Base-by-base conservation (phyloP, 2,797 vertebrate genomes). In the Varecia variegata region DNA sequence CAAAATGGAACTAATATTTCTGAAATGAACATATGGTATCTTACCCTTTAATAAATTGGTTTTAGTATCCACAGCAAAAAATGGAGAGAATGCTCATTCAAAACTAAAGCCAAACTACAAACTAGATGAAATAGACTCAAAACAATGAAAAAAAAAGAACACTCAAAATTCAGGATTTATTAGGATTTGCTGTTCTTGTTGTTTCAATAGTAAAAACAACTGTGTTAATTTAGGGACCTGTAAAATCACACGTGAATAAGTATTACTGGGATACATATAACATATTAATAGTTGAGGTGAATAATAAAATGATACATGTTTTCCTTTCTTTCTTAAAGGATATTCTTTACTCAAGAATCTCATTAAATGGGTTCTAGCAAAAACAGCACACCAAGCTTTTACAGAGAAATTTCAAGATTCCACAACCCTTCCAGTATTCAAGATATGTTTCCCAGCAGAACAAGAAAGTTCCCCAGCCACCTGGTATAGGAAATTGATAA, bases 21-120 rank as follows among this genome's bases (percentile, higher is more conserved):
- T 52, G 58, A 97, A 91, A 89, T 62, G 85, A 97, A 84, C 94
- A 97, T 98, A 97, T 88, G 83, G 65, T 82, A 20, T 88, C 89
- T 76, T 94, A 90, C 76, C 96, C 93, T 96, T 95, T 97, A 96
- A 96, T 97, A 94, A 97, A 56, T 20, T 50, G 58, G 54, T 90
- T 80, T 97, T 95, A 95, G 50, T 62, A 95, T 89, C 90, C 96
- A 90, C 80, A 97, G 76, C 18, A 95, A 86, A 95, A 84, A 84
- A 82, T 23, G 27, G 9, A 89, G 25, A 30, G 27, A 83, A 81
- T 25, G 35, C 32, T 92, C 71, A 70, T 71, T 97, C 40, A 32
- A 82, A 85, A 91, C 23, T 71, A 90, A 91, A 58, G 47, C 87
- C 81, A 93, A 94, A 87, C 21, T 79, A 40, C 15, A 95, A 43